phyloP scores from a whole-genome alignment of 64 coral and sea anemone species.

The Pachyseris speciosa region DNA sequence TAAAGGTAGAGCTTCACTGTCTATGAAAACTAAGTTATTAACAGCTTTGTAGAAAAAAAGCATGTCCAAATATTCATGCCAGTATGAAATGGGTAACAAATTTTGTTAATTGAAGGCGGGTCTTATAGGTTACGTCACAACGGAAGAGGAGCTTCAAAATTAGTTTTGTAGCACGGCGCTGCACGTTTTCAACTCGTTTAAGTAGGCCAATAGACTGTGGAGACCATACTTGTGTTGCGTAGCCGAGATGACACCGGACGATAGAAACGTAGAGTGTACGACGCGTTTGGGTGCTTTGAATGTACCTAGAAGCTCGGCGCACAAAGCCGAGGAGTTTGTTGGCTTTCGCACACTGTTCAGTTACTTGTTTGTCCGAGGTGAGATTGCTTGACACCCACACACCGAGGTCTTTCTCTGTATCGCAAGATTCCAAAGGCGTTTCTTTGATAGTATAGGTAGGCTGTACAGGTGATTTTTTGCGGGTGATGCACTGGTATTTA shows the following conservation, averaged over 20 bases:
- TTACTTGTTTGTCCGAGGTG: constrained; percentile 18
- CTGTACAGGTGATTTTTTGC: constrained; percentile 27
- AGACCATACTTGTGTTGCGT: too few relatives aligned
- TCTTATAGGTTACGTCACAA: too few relatives aligned
- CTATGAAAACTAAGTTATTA: too few relatives aligned
- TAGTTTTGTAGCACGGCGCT: too few relatives aligned
- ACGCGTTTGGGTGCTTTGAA: constrained; percentile 6
- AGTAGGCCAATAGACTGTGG: too few relatives aligned
- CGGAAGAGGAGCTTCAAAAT: too few relatives aligned
- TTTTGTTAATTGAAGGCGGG: too few relatives aligned
- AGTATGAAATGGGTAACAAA: too few relatives aligned
- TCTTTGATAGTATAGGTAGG: constrained; percentile 46
- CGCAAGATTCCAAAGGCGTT: constrained; percentile 60
- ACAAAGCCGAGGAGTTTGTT: constrained; percentile 29
- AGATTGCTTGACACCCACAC: constrained; percentile 70
- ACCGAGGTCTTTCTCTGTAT: constrained; percentile 74
- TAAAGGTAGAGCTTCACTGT: too few relatives aligned
- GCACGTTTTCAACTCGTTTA: too few relatives aligned
- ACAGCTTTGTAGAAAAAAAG: too few relatives aligned
- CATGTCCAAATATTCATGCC: too few relatives aligned
- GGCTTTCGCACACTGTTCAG: constrained; percentile 20
- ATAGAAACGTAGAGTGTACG: constrained; percentile 28
- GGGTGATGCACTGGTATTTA: not conserved
- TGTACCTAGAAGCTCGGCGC: not conserved
- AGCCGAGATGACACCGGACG: constrained; percentile 13